phyloP scores from a whole-genome alignment of 92 coral and sea anemone genomes.

The Porites lobata region DNA sequence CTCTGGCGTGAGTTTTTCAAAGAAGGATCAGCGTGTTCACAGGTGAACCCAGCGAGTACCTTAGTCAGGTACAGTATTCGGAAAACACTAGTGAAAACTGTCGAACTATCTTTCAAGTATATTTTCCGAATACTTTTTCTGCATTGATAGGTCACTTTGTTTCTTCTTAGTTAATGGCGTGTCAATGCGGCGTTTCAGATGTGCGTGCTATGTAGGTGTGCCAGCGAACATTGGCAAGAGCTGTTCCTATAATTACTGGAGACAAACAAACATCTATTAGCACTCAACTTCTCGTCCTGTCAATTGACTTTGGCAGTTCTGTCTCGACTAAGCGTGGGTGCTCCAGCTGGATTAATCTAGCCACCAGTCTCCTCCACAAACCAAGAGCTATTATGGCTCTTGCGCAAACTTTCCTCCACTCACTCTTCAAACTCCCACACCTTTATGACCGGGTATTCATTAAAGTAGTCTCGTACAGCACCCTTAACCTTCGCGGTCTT shows the following conservation, averaged over 20 bases:
- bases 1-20: constrained; percentile 16
- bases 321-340: too few relatives aligned
- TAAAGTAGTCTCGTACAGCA: neutral
- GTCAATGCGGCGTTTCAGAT: neutral
- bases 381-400: neutral
- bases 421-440: neutral
- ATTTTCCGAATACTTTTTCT: constrained; percentile 22
- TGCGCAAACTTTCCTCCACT: constrained; percentile 17
- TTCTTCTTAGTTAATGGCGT: constrained; percentile 26
- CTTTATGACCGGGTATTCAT: neutral
- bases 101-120: neutral
- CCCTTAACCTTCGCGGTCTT: neutral
- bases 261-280: too few relatives aligned
- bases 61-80: constrained; percentile 31
- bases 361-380: neutral
- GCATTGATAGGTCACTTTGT: constrained; percentile 13
- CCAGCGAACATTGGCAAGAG: too few relatives aligned
- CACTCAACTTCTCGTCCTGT: too few relatives aligned
- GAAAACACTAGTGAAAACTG: constrained; percentile 20
- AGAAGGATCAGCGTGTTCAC: constrained; percentile 2
- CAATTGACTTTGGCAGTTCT: too few relatives aligned
- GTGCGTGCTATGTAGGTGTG: too few relatives aligned
- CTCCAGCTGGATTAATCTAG: too few relatives aligned
- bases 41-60: constrained; percentile 27
- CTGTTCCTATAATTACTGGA: too few relatives aligned